Evolutionary conservation across 2,797 vertebrate species (phyloP).

Genomic region (Coccyzus lansbergi): DNA sequence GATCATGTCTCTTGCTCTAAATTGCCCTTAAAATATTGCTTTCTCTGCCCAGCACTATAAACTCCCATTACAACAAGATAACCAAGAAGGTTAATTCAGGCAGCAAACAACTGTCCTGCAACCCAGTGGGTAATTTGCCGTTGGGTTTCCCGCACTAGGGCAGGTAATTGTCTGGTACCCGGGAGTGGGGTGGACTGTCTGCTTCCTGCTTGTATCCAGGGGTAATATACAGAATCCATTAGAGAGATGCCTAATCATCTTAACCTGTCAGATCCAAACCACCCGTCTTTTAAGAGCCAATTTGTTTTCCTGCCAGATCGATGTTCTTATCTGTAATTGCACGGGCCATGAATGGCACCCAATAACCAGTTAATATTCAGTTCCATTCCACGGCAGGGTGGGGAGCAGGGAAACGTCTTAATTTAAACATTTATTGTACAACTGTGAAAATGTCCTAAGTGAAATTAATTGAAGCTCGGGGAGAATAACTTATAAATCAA

Average conservation of each 20-base stretch:
- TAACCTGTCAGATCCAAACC: constrained; percentile 71
- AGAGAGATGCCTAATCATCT: constrained; percentile 67
- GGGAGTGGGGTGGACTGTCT: background rate
- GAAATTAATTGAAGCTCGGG: constrained; percentile 72
- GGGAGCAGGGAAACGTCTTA: constrained; percentile 69
- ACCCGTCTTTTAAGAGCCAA: constrained; percentile 73
- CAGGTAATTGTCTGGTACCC: background rate
- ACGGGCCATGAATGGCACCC: constrained; percentile 62
- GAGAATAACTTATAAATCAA: constrained; percentile 74
- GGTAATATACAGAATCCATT: constrained; percentile 57
- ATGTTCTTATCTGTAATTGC: constrained; percentile 75
- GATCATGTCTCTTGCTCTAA: background rate
- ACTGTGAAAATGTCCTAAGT: constrained; percentile 69
- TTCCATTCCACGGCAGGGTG: constrained; percentile 62
- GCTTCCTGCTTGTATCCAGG: constrained; percentile 14
- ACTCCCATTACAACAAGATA: background rate
- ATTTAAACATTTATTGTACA: constrained; percentile 75
- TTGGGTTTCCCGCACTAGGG: background rate
- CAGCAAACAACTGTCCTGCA: background rate
- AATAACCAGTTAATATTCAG: constrained; percentile 73
- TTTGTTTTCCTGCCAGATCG: constrained; percentile 77
- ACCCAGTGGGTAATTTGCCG: background rate
- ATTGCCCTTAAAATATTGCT: background rate
- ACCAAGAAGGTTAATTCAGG: background rate
- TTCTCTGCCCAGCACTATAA: background rate